phyloP scores from a whole-genome alignment of 2,888 invertebrate genomes.

The Epirrita christyi region DNA sequence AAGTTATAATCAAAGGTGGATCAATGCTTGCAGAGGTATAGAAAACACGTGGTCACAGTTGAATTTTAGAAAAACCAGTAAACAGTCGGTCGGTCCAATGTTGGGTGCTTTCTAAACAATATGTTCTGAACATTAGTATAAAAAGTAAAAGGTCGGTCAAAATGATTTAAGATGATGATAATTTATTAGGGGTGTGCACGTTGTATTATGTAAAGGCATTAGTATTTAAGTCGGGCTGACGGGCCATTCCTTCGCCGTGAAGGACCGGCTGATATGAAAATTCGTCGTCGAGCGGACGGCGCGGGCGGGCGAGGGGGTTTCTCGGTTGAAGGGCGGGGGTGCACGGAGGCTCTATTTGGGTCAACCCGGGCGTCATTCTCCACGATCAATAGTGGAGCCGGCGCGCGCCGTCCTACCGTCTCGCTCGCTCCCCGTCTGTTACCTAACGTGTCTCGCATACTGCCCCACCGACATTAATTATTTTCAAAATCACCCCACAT shows the following conservation, averaged over 20 bases:
- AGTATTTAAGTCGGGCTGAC: slow-evolving; percentile 63
- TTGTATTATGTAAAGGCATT: slow-evolving; percentile 70
- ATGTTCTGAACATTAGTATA: neutral
- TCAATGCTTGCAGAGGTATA: no score
- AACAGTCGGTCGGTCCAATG: neutral
- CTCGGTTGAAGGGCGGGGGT: slow-evolving; percentile 64
- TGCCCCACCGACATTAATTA: slow-evolving; percentile 77
- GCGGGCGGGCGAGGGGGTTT: slow-evolving; percentile 48
- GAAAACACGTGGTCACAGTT: neutral
- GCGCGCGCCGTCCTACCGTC: slow-evolving; percentile 76
- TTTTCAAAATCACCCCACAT: slow-evolving; percentile 66
- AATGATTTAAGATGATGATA: slow-evolving; percentile 58
- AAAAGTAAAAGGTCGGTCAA: slow-evolving; percentile 42
- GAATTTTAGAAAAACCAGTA: neutral
- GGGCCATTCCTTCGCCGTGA: slow-evolving; percentile 71
- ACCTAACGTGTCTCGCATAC: slow-evolving; percentile 78
- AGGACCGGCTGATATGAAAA: slow-evolving; percentile 82
- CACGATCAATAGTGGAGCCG: slow-evolving; percentile 78
- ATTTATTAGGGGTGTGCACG: slow-evolving; percentile 55
- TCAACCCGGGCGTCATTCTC: slow-evolving; percentile 84
- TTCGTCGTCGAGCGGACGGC: slow-evolving; percentile 74
- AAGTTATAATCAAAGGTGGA: no score
- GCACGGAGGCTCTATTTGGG: slow-evolving; percentile 83
- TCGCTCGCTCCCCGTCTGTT: slow-evolving; percentile 70
- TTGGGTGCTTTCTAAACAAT: neutral